Base-by-base conservation (phyloP, 2,797 vertebrate genomes). In the Paratrypauchen microcephalus region DNA sequence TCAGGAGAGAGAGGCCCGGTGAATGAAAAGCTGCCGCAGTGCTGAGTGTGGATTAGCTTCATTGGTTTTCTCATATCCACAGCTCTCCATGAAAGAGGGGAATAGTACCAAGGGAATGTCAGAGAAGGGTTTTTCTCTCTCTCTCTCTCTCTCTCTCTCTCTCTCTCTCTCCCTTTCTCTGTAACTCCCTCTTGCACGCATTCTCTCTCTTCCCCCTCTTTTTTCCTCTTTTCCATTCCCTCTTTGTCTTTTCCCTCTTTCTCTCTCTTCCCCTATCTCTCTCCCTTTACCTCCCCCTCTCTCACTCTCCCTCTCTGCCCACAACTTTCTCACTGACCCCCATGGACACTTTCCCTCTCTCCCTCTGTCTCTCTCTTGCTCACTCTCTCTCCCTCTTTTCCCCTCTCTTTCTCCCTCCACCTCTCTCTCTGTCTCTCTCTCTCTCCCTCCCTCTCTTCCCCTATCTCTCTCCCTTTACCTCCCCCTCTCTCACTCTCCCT, bases 21-120 rank as follows among this genome's bases (percentile, higher is more conserved):
- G 39, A 21, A 45, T 41, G 32, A 26, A 19, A 28, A 2, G 58
- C 23, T 30, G 23, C 69, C 70, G 73, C 69, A 58, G 45, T 18
- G 66, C 15, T 7, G 32, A 19, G 45, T 58, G 32, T 5, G 74
- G 58, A 50, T 73, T 32, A 50, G 9, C 18, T 65, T 60, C 55
- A 73, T 76, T 75, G 61, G 23, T 65, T 65, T 48, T 50, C 56
- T 32, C 18, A 50, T 54, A 67, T 65, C 54, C 47, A 56, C 13
- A 30, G 36, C 8, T 11, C 36, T 39, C 39, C 30, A 47, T 32
- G 57, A 63, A n/a, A 45, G 60, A 41, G 32, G 12, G 68, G 4
- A 65, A 2, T 5, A 21, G 24, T n/a, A 16, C 45, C 41, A 50
- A 48, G 62, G 6, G 18, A 64, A 28, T 11, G 62, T 63, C 41